Conservation (phyloP, 2,888 invertebrate species). For the Bellardia pandia region DNA sequence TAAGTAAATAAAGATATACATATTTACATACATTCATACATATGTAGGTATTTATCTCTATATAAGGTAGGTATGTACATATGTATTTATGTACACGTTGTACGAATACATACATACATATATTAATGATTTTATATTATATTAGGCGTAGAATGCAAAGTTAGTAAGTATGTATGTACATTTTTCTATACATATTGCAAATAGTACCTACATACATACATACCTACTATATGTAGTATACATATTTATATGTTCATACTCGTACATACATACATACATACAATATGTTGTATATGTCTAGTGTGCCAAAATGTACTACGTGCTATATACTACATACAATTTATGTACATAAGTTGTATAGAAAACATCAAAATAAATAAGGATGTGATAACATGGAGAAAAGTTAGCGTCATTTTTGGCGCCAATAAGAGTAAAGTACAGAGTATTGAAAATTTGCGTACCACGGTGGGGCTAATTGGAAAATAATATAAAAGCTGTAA, state of each 20-base stretch:
- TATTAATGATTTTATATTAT: neutral
- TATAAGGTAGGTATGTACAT: neutral
- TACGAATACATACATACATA: neutral
- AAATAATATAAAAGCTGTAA: too few species aligned
- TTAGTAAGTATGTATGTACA: slow-evolving; percentile 27
- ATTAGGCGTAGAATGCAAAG: slow-evolving; percentile 25
- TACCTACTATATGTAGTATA: neutral
- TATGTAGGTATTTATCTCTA: too few species aligned
- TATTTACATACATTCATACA: neutral
- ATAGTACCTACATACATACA: neutral
- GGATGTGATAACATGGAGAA: slow-evolving; percentile 36
- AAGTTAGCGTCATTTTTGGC: slow-evolving; percentile 65
- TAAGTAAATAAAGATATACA: slow-evolving; percentile 2
- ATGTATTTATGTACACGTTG: neutral
- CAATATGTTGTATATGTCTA: neutral
- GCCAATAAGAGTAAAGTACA: slow-evolving; percentile 62
- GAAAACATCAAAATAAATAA: slow-evolving; percentile 14
- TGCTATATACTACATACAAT: neutral
- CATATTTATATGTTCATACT: too few species aligned
- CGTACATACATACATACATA: neutral
- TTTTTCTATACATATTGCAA: neutral
- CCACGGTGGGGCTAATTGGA: neutral
- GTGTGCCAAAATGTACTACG: neutral
- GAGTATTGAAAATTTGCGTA: slow-evolving; percentile 32
- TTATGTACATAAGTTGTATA: neutral